Evolutionary conservation across 2,888 invertebrate genomes (phyloP), one percentile per base, ranked within the genome.

Genomic region (Chamaedrilus cognettii): DNA sequence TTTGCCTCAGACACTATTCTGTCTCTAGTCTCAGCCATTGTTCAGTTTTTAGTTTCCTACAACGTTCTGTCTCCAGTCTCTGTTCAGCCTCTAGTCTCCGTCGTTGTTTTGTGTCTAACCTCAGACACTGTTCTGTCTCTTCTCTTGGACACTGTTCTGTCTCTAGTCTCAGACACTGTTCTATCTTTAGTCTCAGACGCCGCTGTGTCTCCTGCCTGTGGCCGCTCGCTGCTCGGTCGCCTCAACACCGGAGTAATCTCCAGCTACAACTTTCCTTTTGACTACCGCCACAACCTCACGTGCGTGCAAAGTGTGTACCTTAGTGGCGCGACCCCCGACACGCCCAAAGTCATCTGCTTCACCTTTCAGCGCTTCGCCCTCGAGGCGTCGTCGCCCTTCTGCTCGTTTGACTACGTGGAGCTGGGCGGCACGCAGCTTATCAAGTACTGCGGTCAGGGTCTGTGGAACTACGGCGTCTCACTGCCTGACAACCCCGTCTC

Each of bases 221-320:
- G 65, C 56, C 61, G 50, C 35, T 49, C 72, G 31, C 65, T 34
- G 28, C 60, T 72, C 51, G 72, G 70, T 32, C 51, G 66, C 34
- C 23, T 56, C 11, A 67, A 65, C 7, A 33, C 42, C 28, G 74
- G 74, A 11, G 69, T 73, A 23, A 63, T 74, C 57, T 42, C 34
- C 59, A 70, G 70, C 66, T 73, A 73, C 63, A 74, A 74, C 66
- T 74, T 62, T 59, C 74, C 74, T 7, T 73, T 73, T 60, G 67
- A 73, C 68, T 74, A 74, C 68, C 65, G 69, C 15, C 72, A 73
- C 65, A 74, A 74, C 60, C 65, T 74, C 35, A 72, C 70, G 3
- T 74, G 74, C 35, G 61, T 64, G 30, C 66, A 73, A 64, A 63
- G 70, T 19, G 69, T 73, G 28, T 56, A 66, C 50, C 52, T 74